Evolutionary conservation across 2,113 vertebrate species (phyloP).

Genomic region (Nestor notabilis): DNA sequence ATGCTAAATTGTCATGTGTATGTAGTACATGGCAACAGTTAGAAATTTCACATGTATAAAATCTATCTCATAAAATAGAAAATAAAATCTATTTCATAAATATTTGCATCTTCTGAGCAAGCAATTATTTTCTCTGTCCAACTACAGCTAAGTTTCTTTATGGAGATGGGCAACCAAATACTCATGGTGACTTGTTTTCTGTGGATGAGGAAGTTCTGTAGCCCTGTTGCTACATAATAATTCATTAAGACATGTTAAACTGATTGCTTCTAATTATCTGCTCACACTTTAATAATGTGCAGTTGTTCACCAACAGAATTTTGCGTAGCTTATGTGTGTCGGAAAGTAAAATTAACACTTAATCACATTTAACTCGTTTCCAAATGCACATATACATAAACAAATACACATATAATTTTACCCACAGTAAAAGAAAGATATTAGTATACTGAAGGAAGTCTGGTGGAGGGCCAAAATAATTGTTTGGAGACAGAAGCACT

Average conservation of each 20-base stretch:
- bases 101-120: background rate
- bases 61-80: background rate
- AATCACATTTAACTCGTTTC: background rate
- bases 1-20: background rate
- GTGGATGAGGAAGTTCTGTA: background rate
- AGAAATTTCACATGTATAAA: background rate
- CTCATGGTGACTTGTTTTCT: background rate
- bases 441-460: background rate
- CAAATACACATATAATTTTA: background rate
- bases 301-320: background rate
- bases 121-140: background rate
- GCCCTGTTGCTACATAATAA: background rate
- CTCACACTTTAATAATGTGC: background rate
- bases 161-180: background rate
- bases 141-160: background rate
- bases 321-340: background rate
- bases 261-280: background rate
- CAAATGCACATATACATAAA: background rate
- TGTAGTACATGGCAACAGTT: background rate
- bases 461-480: background rate
- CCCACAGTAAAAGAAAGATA: background rate
- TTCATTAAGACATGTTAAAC: background rate
- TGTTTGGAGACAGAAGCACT: rapidly evolving
- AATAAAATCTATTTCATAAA: background rate
- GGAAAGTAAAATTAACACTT: background rate